phyloP scores from a whole-genome alignment of 2,888 invertebrate species.

The Parnassius glacialis region DNA sequence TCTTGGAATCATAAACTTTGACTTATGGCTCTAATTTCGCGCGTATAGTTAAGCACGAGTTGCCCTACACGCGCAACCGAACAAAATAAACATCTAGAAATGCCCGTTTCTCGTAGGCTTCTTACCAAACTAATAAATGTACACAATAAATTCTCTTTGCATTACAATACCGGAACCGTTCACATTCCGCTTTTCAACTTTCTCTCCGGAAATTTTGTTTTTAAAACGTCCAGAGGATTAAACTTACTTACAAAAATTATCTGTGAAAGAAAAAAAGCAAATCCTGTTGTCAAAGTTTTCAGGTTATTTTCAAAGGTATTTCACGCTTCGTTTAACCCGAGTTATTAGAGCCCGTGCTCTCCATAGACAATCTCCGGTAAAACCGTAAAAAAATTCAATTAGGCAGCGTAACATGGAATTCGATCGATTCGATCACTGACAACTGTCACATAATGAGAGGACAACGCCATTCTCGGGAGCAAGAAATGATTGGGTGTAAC shows the following conservation, averaged over 20 bases:
- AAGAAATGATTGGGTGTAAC: slow-evolving; percentile 69
- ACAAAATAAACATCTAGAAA: slow-evolving; percentile 71
- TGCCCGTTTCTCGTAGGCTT: slow-evolving; percentile 59
- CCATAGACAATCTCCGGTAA: slow-evolving; percentile 39
- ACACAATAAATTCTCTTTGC: slow-evolving; percentile 70
- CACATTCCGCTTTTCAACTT: slow-evolving; percentile 42
- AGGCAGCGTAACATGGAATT: slow-evolving; percentile 61
- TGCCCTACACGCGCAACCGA: slow-evolving; percentile 33
- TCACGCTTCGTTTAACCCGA: slow-evolving; percentile 19
- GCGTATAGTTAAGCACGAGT: slow-evolving; percentile 30
- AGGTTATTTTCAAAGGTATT: slow-evolving; percentile 19
- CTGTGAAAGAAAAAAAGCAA: slow-evolving; percentile 25
- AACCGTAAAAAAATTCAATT: slow-evolving; percentile 72
- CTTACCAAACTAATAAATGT: slow-evolving; percentile 72
- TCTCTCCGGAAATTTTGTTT: slow-evolving; percentile 33
- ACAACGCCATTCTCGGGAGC: slow-evolving; percentile 64
- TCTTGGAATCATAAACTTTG: slow-evolving; percentile 41
- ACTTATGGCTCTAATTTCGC: slow-evolving; percentile 61
- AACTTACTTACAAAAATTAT: slow-evolving; percentile 17
- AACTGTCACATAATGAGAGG: slow-evolving; percentile 70
- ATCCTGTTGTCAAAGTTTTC: slow-evolving; percentile 22
- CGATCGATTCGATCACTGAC: slow-evolving; percentile 60
- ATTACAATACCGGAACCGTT: slow-evolving; percentile 52
- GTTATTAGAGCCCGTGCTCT: slow-evolving; percentile 43
- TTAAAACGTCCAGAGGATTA: slow-evolving; percentile 23